phyloP scores from a whole-genome alignment of 2,113 vertebrate species.

The Todiramphus saurophagus region DNA sequence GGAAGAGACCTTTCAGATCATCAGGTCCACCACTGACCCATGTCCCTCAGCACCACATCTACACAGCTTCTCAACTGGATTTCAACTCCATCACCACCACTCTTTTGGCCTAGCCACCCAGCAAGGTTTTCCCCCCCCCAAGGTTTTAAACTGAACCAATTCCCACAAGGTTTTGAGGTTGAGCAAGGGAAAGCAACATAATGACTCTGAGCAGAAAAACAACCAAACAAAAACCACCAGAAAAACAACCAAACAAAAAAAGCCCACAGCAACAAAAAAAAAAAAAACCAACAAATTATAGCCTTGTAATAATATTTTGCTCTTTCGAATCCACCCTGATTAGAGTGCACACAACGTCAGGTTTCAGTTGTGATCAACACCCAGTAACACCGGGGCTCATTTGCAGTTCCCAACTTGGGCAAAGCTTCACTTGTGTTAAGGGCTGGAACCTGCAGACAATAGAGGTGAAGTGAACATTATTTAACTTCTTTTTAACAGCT shows the following conservation, averaged over 20 bases:
- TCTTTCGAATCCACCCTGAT: background rate
- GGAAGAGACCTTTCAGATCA: background rate
- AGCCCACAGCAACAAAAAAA: too few species aligned
- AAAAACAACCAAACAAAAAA: background rate
- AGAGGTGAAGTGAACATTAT: background rate
- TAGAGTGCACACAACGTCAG: fast-evolving
- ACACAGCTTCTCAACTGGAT: background rate
- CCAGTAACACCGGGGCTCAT: background rate
- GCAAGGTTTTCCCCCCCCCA: background rate
- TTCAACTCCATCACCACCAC: background rate
- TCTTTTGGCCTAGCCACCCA: background rate
- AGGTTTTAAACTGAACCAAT: background rate
- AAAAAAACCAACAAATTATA: background rate
- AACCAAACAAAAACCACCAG: too few species aligned
- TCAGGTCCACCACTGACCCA: background rate
- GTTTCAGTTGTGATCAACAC: background rate
- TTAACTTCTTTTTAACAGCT: background rate
- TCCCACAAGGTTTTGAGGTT: background rate
- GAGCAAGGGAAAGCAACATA: background rate
- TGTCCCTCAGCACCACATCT: background rate
- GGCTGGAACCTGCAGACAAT: background rate
- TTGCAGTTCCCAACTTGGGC: background rate
- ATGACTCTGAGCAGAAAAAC: background rate
- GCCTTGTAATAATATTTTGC: background rate
- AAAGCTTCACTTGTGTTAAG: background rate